Percentiles rank a stretch among this genome's conserved stretches.
These are phyloP conservation scores for Percopsis omiscomaycus DNA, from an alignment of 2,797 vertebrate genomes.

Conservation along the genomic window DNA sequence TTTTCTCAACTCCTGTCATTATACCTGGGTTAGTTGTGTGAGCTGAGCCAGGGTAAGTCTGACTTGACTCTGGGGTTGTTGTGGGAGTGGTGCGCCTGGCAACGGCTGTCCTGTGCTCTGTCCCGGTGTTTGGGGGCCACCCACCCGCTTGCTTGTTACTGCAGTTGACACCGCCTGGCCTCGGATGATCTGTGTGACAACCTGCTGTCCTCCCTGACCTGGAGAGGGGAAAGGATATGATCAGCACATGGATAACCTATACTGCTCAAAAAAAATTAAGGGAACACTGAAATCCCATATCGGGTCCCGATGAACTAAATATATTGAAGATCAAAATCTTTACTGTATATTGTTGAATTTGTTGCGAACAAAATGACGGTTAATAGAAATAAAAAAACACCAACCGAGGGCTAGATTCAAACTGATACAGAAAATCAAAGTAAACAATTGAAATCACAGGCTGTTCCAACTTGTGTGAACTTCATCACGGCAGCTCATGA, in stretches of 20 bases:
- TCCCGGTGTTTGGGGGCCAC: conserved; percentile 64
- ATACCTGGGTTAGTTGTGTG: conserved; percentile 89
- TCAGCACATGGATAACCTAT: not conserved
- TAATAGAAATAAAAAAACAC: too few relatives aligned
- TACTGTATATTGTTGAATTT: too few relatives aligned
- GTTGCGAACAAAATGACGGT: too few relatives aligned
- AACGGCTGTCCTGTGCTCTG: conserved; percentile 69
- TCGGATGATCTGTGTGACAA: conserved; percentile 93
- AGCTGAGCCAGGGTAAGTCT: conserved; percentile 96
- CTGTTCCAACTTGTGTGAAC: too few relatives aligned
- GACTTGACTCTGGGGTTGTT: conserved; percentile 91
- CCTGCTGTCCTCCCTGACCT: conserved; percentile 89
- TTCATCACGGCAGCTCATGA: too few relatives aligned
- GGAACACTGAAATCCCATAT: too few relatives aligned
- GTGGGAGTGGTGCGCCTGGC: conserved; percentile 76
- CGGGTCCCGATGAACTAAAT: too few relatives aligned
- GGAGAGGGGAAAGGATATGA: conserved; percentile 11
- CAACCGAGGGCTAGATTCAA: too few relatives aligned
- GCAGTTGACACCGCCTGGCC: conserved; percentile 92
- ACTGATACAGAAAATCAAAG: too few relatives aligned
- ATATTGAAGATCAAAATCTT: too few relatives aligned
- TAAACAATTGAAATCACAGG: too few relatives aligned
- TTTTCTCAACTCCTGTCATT: conserved; percentile 63
- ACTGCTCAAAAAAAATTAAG: too few relatives aligned
- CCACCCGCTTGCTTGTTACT: conserved; percentile 75